A percentile compares a stretch with the other conserved stretches of the same genome.
Conservation (phyloP, 2,888 invertebrate genomes). For the Drosophila longiperda region DNA sequence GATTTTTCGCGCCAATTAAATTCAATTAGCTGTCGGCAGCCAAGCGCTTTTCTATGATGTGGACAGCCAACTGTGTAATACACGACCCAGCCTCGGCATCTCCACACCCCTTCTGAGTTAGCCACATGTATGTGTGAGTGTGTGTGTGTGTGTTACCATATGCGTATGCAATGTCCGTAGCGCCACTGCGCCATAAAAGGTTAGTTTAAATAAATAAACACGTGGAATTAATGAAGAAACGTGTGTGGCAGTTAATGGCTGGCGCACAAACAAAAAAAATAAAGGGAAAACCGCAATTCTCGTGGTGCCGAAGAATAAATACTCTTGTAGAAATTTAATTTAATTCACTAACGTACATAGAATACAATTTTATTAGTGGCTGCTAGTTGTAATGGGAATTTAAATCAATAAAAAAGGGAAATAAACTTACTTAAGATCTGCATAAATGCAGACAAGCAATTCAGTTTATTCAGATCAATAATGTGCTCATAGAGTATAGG, state of each 20-base stretch:
- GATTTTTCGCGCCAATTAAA: slow-evolving; percentile 78
- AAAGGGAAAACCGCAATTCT: slow-evolving; percentile 3
- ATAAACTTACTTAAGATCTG: neutral
- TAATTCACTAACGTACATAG: neutral
- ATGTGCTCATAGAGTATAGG: neutral
- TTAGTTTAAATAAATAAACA: slow-evolving; percentile 78
- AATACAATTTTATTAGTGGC: neutral
- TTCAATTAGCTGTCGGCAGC: slow-evolving; percentile 74
- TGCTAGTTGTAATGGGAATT: neutral
- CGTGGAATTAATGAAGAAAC: slow-evolving; percentile 76
- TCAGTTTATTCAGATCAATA: neutral
- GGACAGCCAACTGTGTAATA: slow-evolving; percentile 36
- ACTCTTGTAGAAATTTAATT: neutral
- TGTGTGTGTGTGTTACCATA: slow-evolving; percentile 22
- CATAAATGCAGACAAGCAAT: neutral
- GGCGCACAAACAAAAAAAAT: slow-evolving; percentile 21
- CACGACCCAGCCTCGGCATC: neutral
- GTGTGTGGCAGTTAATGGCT: slow-evolving; percentile 62
- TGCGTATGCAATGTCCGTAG: slow-evolving; percentile 52
- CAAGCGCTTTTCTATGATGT: slow-evolving; percentile 45
- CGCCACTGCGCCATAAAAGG: slow-evolving; percentile 74
- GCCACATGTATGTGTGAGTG: slow-evolving; percentile 22
- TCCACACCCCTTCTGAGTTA: slow-evolving; percentile 1
- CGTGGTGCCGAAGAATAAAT: neutral
- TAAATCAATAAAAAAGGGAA: neutral